These are phyloP conservation scores for Encarsia formosa DNA, from an alignment of 2,888 invertebrate species.

Conservation along the genomic window DNA sequence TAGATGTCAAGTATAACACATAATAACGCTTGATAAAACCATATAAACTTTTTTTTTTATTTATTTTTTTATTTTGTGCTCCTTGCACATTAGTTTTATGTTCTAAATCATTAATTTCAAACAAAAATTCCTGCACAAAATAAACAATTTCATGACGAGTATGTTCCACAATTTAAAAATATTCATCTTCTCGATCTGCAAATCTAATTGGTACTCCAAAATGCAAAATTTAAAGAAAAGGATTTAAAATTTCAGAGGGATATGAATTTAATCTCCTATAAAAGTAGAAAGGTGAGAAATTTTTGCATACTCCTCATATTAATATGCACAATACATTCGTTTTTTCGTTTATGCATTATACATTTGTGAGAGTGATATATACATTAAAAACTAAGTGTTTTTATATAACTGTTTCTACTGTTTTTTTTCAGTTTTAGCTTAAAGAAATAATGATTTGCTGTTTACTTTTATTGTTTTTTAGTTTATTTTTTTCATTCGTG, in stretches of 20 bases:
- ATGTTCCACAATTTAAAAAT: slow-evolving; percentile 6
- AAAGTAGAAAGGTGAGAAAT: slow-evolving; percentile 28
- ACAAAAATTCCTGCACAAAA: background rate
- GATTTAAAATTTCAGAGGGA: slow-evolving; percentile 22
- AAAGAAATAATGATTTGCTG: too few species aligned
- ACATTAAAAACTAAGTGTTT: too few species aligned
- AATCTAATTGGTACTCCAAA: slow-evolving; percentile 9
- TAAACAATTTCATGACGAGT: slow-evolving; percentile 17
- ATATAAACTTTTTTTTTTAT: too few species aligned
- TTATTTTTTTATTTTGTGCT: too few species aligned
- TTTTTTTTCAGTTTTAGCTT: too few species aligned
- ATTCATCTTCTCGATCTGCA: background rate
- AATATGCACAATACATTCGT: slow-evolving; percentile 11
- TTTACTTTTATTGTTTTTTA: too few species aligned
- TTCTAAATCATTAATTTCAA: background rate
- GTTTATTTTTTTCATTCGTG: too few species aligned
- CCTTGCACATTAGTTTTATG: slow-evolving; percentile 14
- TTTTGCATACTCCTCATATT: slow-evolving; percentile 27
- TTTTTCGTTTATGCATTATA: slow-evolving; percentile 12
- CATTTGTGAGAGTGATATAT: slow-evolving; percentile 15
- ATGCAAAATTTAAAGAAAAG: slow-evolving; percentile 16
- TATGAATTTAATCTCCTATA: slow-evolving; percentile 18
- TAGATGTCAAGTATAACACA: background rate
- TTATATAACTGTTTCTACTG: too few species aligned
- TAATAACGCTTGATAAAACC: slow-evolving; percentile 23